Conservation (phyloP, 92 coral and sea anemone species). For the Porites cylindrica region DNA sequence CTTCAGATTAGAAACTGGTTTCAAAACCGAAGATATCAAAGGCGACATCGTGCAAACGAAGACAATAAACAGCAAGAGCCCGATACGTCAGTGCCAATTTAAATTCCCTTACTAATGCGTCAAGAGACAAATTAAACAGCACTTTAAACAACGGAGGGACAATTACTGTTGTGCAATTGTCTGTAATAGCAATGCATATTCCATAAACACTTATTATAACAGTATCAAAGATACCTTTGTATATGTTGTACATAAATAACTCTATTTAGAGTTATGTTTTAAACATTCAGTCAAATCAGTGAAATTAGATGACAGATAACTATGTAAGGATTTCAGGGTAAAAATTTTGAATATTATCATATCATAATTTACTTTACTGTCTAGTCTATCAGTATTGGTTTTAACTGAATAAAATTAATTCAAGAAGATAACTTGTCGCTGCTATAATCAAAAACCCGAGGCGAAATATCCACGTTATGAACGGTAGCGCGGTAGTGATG, state of each 20-base stretch:
- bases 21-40: slow-evolving; percentile 86
- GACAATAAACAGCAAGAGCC: slow-evolving; percentile 3
- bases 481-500: too few species aligned
- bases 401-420: too few species aligned
- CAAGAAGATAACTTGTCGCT: too few species aligned
- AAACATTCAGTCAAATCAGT: too few species aligned
- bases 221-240: background rate
- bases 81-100: slow-evolving; percentile 9
- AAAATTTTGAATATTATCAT: too few species aligned
- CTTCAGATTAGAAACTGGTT: slow-evolving; percentile 92
- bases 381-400: too few species aligned
- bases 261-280: too few species aligned
- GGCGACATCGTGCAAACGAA: slow-evolving; percentile 53
- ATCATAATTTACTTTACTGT: too few species aligned
- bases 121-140: background rate
- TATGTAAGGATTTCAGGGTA: too few species aligned
- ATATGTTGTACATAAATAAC: background rate
- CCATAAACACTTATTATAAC: background rate
- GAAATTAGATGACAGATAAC: too few species aligned
- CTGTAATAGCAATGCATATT: background rate
- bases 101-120: background rate
- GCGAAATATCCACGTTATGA: too few species aligned
- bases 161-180: background rate
- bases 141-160: background rate
- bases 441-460: too few species aligned